Percentiles rank a stretch among this genome's conserved stretches.
These are phyloP conservation scores for Tenualosa ilisha DNA, from an alignment of 2,797 vertebrate species.

Conservation along the genomic window DNA sequence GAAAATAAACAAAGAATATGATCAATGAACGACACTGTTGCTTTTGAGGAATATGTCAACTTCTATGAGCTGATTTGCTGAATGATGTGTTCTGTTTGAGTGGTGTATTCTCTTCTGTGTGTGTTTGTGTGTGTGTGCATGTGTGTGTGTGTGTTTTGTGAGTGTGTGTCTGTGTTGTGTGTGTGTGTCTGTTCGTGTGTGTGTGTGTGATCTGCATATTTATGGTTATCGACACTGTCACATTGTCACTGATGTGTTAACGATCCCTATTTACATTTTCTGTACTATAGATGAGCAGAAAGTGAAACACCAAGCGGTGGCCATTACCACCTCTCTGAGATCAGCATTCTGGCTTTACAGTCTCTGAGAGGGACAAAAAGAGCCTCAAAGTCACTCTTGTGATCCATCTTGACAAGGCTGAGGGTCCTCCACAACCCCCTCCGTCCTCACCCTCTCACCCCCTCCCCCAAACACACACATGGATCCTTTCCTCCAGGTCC, in stretches of 20 bases:
- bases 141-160: too few relatives aligned
- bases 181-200: too few relatives aligned
- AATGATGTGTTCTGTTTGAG: background rate
- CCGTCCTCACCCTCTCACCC: background rate
- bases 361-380: constrained; percentile 73
- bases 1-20: background rate
- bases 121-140: too few relatives aligned
- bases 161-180: too few relatives aligned
- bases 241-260: background rate
- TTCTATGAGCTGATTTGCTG: background rate
- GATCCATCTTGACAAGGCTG: constrained; percentile 79
- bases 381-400: constrained; percentile 75
- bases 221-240: background rate
- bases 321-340: background rate
- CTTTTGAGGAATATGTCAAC: background rate
- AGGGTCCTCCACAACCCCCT: constrained; percentile 71
- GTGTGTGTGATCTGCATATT: background rate
- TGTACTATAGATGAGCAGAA: background rate
- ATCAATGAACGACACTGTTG: background rate
- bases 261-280: background rate
- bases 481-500: constrained; percentile 45
- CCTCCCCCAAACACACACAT: constrained; percentile 33
- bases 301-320: background rate
- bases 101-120: too few relatives aligned
- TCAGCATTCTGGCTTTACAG: constrained; percentile 63